Evolutionary conservation across 2,888 invertebrate genomes (phyloP).

Genomic region (Volucella bombylans): DNA sequence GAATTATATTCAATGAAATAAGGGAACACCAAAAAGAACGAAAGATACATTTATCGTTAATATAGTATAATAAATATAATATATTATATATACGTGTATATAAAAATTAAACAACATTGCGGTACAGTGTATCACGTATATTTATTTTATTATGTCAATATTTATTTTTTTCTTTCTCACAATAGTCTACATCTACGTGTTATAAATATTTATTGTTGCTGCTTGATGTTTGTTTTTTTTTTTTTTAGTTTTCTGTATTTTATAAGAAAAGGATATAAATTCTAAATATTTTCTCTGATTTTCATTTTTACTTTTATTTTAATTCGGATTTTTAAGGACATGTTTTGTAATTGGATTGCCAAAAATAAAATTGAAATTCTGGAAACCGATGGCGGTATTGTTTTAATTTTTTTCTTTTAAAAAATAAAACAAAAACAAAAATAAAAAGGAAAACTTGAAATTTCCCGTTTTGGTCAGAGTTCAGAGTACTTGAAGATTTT

Average conservation of each 20-base stretch:
- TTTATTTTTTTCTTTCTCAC: slow-evolving; percentile 19
- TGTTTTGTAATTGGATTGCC: slow-evolving; percentile 13
- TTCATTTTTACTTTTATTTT: slow-evolving; percentile 32
- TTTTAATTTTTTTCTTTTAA: slow-evolving; percentile 11
- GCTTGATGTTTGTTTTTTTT: slow-evolving; percentile 16
- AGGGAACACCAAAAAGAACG: slow-evolving; percentile 56
- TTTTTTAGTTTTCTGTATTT: background rate
- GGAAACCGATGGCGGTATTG: slow-evolving; percentile 62
- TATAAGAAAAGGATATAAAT: slow-evolving; percentile 41
- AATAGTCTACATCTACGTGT: slow-evolving; percentile 14
- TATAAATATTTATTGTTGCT: slow-evolving; percentile 31
- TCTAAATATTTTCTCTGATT: slow-evolving; percentile 4
- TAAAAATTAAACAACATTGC: slow-evolving; percentile 50
- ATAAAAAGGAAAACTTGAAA: slow-evolving; percentile 12
- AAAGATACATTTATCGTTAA: slow-evolving; percentile 2
- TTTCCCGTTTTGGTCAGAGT: slow-evolving; percentile 74
- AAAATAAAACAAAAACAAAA: slow-evolving; percentile 11
- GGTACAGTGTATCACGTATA: slow-evolving; percentile 47
- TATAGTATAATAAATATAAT: slow-evolving; percentile 21
- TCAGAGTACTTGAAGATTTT: slow-evolving; percentile 93
- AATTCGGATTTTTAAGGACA: slow-evolving; percentile 12
- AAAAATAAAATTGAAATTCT: slow-evolving; percentile 31
- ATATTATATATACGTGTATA: slow-evolving; percentile 19
- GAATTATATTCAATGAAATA: slow-evolving; percentile 39
- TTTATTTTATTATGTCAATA: background rate